Base-by-base conservation (phyloP, 2,113 vertebrate genomes). In the Rhipidura dahli region DNA sequence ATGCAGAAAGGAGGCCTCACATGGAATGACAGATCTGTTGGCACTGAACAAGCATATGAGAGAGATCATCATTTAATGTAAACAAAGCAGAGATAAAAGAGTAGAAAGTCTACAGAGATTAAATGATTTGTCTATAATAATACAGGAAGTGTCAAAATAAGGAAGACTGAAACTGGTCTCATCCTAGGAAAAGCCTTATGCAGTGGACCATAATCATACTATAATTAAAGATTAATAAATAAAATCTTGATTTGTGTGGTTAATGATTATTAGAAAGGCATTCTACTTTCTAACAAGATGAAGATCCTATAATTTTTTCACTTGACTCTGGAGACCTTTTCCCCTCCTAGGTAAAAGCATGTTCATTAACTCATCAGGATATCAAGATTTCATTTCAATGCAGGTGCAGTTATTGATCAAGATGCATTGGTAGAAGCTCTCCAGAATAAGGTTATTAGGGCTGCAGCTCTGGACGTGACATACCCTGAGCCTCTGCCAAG, bases 401-500 rank as follows among this genome's bases (percentile, higher is more conserved):
- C 87, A 99, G 98, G 98, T 94, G 96, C 93, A 56, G 97, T 98
- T 53, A 89, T 99, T 87, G 98, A 99, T 92, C 99, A 99, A 90
- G 98, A 98, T 6, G 98, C 98, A 28, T 94, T 98, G 66, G 97
- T 97, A 37, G 89, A 98, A 94, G 98, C 98, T 65, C 98, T 99
- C 45, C 96, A 97, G 94, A 95, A 95, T 16, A 96, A 97, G 40
- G n/a, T 80, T 7, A 98, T 99, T 71, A 87, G 54, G 68, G 98
- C 97, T 11, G 99, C 98, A 10, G 98, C 95, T 4, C 89, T 99
- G 89, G 98, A 99, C 0, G 98, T 99, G 82, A 98, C 98, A 3
- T 18, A 98, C 45, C 98, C 98, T 23, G 98, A 99, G 94, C 98
- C 98, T 73, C 96, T 99, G 89, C 98, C 98, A 69, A 98, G 98